A percentile compares a stretch with the other conserved stretches of the same genome.
phyloP scores from a whole-genome alignment of 2,113 vertebrate species.

The Toxotes chatareus region DNA sequence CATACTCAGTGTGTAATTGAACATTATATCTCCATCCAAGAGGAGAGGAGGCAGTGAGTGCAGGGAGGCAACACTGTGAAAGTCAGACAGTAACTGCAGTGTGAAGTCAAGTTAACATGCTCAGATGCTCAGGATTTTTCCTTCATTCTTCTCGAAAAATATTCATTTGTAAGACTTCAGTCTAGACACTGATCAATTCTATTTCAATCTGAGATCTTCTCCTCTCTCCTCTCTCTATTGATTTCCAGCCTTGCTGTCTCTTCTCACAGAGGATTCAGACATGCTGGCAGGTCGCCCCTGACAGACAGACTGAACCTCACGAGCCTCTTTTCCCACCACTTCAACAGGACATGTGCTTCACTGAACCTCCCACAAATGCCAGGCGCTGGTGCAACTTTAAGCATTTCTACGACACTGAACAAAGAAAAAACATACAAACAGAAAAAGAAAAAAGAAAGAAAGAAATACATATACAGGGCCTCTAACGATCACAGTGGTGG shows the following conservation, averaged over 20 bases:
- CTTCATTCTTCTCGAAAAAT: neutral
- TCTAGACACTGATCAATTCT: neutral
- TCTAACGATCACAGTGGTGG: neutral
- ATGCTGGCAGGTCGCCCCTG: no score
- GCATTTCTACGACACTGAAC: neutral
- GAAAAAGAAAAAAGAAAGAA: no score
- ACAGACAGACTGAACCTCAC: no score
- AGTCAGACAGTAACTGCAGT: neutral
- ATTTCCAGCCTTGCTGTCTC: neutral
- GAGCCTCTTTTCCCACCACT: neutral
- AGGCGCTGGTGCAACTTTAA: neutral
- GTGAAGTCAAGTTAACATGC: neutral
- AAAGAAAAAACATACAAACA: neutral
- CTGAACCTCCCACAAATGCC: neutral
- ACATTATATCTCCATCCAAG: conserved; percentile 2
- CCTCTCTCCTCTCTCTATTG: neutral
- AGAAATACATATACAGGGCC: no score
- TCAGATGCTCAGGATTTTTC: neutral
- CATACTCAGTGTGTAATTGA: conserved; percentile 27
- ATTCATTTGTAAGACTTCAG: no score
- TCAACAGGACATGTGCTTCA: conserved; percentile 35
- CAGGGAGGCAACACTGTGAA: neutral
- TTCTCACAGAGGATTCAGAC: neutral
- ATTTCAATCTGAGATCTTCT: neutral
- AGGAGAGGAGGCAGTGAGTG: neutral